These are phyloP conservation scores for rabbit (Oryctolagus cuniculus) DNA, from an alignment of 2,113 vertebrate genomes.

Conservation along the genomic window DNA sequence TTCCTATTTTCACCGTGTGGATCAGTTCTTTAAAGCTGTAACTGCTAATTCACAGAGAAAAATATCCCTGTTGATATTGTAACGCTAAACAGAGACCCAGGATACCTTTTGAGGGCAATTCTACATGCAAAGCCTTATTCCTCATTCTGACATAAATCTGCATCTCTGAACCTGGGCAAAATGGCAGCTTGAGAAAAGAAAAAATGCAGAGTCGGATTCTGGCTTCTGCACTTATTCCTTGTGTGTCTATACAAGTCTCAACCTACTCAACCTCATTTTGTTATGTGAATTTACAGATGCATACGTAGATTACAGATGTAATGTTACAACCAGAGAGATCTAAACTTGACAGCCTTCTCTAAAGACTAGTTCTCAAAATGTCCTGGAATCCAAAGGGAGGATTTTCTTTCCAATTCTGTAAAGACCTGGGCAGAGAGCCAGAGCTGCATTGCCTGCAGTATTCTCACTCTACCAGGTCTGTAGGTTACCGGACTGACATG, in stretches of 20 bases:
- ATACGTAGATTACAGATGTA: neutral
- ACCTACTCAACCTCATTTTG: neutral
- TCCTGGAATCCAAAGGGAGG: neutral
- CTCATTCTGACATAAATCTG: neutral
- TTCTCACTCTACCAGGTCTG: neutral
- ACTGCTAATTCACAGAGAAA: neutral
- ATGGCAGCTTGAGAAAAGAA: neutral
- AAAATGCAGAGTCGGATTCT: neutral
- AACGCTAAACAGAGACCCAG: neutral
- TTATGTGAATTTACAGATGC: neutral
- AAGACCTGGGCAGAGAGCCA: neutral
- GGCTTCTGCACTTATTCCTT: neutral
- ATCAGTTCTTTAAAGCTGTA: neutral
- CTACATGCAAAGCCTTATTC: neutral
- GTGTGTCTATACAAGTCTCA: neutral
- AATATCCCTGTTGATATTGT: neutral
- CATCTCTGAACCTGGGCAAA: neutral
- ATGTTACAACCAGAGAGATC: neutral
- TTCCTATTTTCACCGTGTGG: neutral
- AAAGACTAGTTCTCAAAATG: neutral
- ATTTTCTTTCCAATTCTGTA: neutral
- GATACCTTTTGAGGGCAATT: neutral
- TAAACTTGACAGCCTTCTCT: neutral
- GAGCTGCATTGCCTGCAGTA: neutral
- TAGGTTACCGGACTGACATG: neutral